Evolutionary conservation across 2,797 vertebrate species (phyloP), one percentile per base, ranked within the genome.

Genomic region (Picus viridis): DNA sequence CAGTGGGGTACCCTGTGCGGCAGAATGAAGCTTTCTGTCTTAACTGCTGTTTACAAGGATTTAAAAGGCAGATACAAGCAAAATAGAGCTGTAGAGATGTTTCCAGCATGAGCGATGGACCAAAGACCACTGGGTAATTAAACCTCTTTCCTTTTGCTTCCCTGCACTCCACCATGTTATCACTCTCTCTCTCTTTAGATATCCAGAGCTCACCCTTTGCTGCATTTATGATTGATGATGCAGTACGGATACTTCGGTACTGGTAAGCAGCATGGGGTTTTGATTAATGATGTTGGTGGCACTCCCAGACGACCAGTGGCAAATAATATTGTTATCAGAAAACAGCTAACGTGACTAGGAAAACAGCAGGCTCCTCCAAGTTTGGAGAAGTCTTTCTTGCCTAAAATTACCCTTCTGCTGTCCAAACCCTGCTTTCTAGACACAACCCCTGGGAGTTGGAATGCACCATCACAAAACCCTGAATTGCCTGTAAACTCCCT

Each of bases 181-280:
- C 91, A 96, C 97, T 97, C 88, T 54, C 97, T 97, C 97, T 97
- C 97, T 98, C 97, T 98, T 97, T 97, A 97, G 96, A 96, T 96
- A 97, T 71, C 97, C 97, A 94, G 96, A 97, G 96, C 51, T 49
- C 84, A 96, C 96, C 87, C 97, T 98, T 97, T 73, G 95, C 98
- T 97, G 97, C 97, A 93, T 98, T 98, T 98, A 98, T 98, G 98
- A 99, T 98, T 98, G 98, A 98, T 99, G 98, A 98, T 97, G 97
- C 97, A 95, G 97, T 96, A 97, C 93, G 72, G 97, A 97, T 97
- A 97, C 97, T 98, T 97, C 65, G 47, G 97, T 91, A 96, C 85
- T 27, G 80, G 97, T 96, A 96, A 98, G 97, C 96, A 96, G 97
- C 22, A 9, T 95, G 93, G 96, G 94, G 95, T 95, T 98, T 98